A percentile compares a stretch with the other conserved stretches of the same genome.
Conservation (phyloP, 2,113 vertebrate species). For the Sebastes fasciatus region DNA sequence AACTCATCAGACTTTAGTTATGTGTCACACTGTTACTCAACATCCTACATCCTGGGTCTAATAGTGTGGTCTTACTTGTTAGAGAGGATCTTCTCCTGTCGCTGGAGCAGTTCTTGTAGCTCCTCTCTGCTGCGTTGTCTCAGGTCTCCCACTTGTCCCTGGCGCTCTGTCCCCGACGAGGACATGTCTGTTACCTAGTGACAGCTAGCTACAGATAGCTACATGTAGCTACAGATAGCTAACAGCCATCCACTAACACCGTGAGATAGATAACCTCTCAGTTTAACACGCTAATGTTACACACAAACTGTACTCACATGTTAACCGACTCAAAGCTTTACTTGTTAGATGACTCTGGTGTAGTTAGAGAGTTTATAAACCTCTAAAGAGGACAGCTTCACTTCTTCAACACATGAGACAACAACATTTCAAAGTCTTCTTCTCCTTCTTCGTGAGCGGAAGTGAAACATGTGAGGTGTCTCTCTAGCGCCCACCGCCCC, state of each 20-base stretch:
- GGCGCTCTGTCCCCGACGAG: slow-evolving; percentile 73
- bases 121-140: slow-evolving; percentile 82
- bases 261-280: neutral
- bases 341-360: accelerated
- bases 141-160: slow-evolving; percentile 81
- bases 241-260: slow-evolving; percentile 22
- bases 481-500: slow-evolving; percentile 48
- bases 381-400: neutral
- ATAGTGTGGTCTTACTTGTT: slow-evolving; percentile 84
- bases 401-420: slow-evolving; percentile 11
- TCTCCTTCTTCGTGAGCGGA: slow-evolving; percentile 37
- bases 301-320: neutral
- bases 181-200: slow-evolving; percentile 72
- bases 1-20: neutral
- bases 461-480: neutral
- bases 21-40: accelerated
- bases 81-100: slow-evolving; percentile 89
- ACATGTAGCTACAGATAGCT: neutral
- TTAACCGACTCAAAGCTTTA: neutral
- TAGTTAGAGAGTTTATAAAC: neutral
- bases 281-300: neutral
- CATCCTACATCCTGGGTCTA: neutral
- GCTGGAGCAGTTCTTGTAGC: slow-evolving; percentile 88
- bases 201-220: slow-evolving; percentile 39
- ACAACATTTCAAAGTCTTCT: slow-evolving; percentile 44